Base-by-base conservation (phyloP, 2,888 invertebrate species). In the Antheraea yamamai region DNA sequence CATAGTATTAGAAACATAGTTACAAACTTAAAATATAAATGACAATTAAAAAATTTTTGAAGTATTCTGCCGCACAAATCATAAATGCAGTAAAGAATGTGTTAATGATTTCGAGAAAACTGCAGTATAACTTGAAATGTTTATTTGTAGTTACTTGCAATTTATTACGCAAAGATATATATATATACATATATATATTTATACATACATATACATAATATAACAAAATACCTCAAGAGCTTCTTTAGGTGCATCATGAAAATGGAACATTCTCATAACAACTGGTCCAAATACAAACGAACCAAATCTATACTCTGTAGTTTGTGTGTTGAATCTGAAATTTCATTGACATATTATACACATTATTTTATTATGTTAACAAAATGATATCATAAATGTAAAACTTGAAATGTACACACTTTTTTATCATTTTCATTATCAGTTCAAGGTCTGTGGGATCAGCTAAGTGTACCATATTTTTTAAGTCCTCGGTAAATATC, bases 401-500 rank as follows among this genome's bases (percentile, higher is more conserved):
- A 73, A 75, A 68, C 71, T 58, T 64, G n/a, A 61, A 64, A 72
- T 58, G 76, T 75, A 75, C 91, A 89, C 92, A 97, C 96, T 96
- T 97, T 88, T 95, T 95, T 79, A 97, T 91, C 97, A 98, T 98
- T 81, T 95, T 94, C 14, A 95, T 82, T 2, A 97, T 86, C 26
- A 98, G 89, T 12, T 96, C 90, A 20, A 97, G 79, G 86, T 98
- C 97, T 16, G 93, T 87, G 51, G 95, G 95, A 77, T 97, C 96
- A 4, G 96, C 96, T 74, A 98, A 88, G 84, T 98, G 97, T 7
- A 97, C 87, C 96, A 98, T 97, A 86, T 97, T 97, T 88, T 98
- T 98, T 18, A 98, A 91, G 89, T 98, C 98, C 91, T 98, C 98
- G 10, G 98, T 97, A 84, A 98, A 98, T 79, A 98, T 95, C 95